Evolutionary conservation across 2,797 vertebrate genomes (phyloP).

Genomic region (Clarias platycephalus): DNA sequence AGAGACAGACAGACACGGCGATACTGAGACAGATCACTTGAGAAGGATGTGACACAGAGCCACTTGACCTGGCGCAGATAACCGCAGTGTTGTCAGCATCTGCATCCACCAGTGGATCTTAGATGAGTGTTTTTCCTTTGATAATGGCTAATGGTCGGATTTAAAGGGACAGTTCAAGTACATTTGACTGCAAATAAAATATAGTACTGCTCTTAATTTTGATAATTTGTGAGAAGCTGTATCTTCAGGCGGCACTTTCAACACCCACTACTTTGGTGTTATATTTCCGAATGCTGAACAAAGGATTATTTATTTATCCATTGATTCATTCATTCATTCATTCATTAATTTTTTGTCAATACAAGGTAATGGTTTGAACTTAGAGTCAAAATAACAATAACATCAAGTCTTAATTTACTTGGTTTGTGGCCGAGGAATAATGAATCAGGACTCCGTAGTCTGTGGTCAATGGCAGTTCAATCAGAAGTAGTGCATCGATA

Average conservation of each 20-base stretch:
- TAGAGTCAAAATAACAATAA: neutral
- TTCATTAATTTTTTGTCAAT: neutral
- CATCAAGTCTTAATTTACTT: neutral
- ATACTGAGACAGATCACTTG: constrained; percentile 42
- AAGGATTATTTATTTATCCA: too few species aligned
- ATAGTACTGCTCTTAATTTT: neutral
- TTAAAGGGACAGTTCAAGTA: constrained; percentile 5
- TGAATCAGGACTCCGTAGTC: constrained; percentile 6
- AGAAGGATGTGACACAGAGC: constrained; percentile 48
- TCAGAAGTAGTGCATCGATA: constrained; percentile 57
- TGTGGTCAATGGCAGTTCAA: constrained; percentile 76
- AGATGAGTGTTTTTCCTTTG: constrained; percentile 15
- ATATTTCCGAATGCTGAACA: neutral
- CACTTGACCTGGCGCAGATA: constrained; percentile 56
- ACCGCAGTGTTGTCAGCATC: constrained; percentile 36
- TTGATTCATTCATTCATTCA: too few species aligned
- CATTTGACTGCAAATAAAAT: neutral
- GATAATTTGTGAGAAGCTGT: neutral
- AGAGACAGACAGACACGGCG: constrained; percentile 34
- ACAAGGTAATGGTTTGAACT: neutral
- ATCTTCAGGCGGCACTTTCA: neutral
- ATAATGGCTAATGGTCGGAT: neutral
- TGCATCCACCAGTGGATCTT: constrained; percentile 16
- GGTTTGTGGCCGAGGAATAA: neutral
- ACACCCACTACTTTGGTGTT: neutral